These are phyloP conservation scores for Melospiza georgiana DNA, from an alignment of 2,113 vertebrate species.

Conservation along the genomic window DNA sequence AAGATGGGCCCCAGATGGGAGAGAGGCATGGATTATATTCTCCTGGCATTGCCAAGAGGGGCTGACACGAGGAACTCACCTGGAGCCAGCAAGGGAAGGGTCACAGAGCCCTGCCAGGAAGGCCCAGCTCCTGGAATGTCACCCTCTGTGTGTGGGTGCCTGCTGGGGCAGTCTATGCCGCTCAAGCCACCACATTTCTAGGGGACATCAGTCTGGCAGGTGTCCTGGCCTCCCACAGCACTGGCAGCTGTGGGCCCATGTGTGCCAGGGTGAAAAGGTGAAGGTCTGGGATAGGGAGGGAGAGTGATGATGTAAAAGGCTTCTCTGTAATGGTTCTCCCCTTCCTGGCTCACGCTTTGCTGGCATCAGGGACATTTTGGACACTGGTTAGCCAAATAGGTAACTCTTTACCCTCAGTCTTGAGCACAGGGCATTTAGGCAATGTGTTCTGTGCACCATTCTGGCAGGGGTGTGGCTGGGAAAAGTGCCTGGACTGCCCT, in stretches of 20 bases:
- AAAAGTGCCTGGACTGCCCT: background rate
- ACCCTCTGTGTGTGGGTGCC: background rate
- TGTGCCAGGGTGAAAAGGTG: background rate
- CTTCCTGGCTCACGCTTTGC: background rate
- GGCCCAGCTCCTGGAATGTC: background rate
- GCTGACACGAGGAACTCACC: background rate
- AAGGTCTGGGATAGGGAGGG: background rate
- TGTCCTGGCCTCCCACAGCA: background rate
- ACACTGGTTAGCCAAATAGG: background rate
- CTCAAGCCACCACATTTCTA: background rate
- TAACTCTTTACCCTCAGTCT: background rate
- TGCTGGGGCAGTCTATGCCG: background rate
- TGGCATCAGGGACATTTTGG: background rate
- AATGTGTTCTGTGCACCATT: background rate
- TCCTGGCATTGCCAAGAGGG: background rate
- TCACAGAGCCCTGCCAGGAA: background rate
- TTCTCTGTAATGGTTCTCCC: background rate
- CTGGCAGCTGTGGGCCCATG: background rate
- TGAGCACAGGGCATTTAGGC: background rate
- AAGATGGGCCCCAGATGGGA: accelerated
- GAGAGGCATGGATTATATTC: background rate
- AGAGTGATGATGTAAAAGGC: background rate
- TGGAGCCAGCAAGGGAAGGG: accelerated
- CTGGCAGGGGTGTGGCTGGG: too few species aligned
- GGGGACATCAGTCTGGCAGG: background rate